phyloP scores from a whole-genome alignment of 2,797 vertebrate species.

The Lacerta agilis region DNA sequence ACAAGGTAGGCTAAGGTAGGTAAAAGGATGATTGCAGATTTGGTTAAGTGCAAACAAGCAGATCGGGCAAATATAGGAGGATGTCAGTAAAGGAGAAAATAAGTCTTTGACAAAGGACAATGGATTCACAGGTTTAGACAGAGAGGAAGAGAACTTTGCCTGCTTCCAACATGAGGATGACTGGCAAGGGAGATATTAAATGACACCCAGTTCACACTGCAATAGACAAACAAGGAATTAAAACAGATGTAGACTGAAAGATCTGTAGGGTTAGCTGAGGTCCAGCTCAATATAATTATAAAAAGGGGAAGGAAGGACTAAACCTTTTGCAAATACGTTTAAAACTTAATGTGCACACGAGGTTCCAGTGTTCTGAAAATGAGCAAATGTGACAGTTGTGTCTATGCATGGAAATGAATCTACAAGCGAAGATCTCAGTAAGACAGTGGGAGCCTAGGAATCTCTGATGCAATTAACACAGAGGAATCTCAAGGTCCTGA shows the following conservation, averaged over 20 bases:
- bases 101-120: slow-evolving; percentile 54
- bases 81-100: slow-evolving; percentile 70
- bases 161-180: slow-evolving; percentile 36
- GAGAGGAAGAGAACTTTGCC: slow-evolving; percentile 31
- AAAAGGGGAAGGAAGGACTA: slow-evolving; percentile 8
- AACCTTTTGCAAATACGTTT: slow-evolving; percentile 26
- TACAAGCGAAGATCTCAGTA: slow-evolving; percentile 26
- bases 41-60: slow-evolving; percentile 63
- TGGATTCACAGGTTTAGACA: slow-evolving; percentile 58
- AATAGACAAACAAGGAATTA: background rate
- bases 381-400: slow-evolving; percentile 6
- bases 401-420: slow-evolving; percentile 37
- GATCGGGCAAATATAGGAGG: slow-evolving; percentile 67
- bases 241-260: slow-evolving; percentile 38
- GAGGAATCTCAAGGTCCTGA: background rate
- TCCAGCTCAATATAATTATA: slow-evolving; percentile 11
- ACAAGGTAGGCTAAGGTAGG: too few species aligned
- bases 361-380: background rate
- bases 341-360: background rate
- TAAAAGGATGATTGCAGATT: slow-evolving; percentile 66
- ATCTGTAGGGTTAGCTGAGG: background rate
- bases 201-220: background rate
- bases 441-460: slow-evolving; percentile 18
- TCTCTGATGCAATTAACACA: background rate
- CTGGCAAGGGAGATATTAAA: slow-evolving; percentile 22